Evolutionary conservation across 2,113 vertebrate genomes (phyloP).

Genomic region (Hippoglossus stenolepis): DNA sequence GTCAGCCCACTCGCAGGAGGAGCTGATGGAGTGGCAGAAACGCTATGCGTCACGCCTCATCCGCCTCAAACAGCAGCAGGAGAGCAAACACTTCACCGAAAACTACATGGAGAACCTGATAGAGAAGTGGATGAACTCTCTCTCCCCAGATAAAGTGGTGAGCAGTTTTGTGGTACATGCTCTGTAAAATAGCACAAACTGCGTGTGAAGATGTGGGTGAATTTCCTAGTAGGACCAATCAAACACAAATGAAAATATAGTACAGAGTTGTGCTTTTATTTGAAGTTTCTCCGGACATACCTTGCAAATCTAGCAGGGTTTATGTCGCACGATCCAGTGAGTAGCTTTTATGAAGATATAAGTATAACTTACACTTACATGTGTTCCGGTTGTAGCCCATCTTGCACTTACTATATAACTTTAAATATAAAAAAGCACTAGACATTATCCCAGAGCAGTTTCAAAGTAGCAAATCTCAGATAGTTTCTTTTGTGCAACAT

Average conservation of each 20-base stretch:
- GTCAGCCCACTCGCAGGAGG: conserved; percentile 97
- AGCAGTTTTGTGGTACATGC: conserved; percentile 29
- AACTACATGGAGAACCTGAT: conserved; percentile 98
- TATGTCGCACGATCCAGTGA: no score
- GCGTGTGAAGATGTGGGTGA: neutral
- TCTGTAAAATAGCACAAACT: neutral
- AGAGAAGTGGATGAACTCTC: conserved; percentile 99
- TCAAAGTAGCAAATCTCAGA: neutral
- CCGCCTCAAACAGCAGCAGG: conserved; percentile 95
- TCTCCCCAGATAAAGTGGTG: conserved; percentile 98
- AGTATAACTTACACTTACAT: no score
- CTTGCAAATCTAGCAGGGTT: no score
- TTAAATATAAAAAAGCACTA: no score
- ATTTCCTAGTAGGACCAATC: neutral
- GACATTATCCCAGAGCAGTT: neutral
- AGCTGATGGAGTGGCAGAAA: conserved; percentile 98
- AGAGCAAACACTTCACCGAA: conserved; percentile 94
- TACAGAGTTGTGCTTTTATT: no score
- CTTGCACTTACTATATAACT: no score
- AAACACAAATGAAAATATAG: no score
- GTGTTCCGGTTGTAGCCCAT: no score
- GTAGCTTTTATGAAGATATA: no score
- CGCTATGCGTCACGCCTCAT: conserved; percentile 95
- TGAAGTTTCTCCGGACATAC: no score
- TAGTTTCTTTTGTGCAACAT: no score